These are phyloP conservation scores for Bilobella aurantiaca DNA, from an alignment of 1,140 invertebrate genomes.

Conservation along the genomic window DNA sequence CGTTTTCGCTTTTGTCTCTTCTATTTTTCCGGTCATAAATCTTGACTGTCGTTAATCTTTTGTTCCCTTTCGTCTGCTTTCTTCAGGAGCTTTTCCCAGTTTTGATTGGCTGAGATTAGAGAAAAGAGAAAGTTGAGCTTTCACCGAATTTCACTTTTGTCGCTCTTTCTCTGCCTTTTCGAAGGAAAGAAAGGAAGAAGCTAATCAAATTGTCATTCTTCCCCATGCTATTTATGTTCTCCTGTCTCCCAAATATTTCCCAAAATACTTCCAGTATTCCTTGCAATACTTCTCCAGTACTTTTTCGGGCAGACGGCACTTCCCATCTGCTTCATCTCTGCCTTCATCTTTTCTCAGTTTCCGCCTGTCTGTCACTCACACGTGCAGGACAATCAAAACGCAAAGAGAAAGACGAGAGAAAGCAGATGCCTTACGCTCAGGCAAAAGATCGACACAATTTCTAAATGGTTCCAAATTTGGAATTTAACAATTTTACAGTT, in stretches of 20 bases:
- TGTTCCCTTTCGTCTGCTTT: too few relatives aligned
- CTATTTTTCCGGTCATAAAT: background rate
- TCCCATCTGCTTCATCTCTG: background rate
- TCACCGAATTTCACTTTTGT: background rate
- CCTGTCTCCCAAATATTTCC: background rate
- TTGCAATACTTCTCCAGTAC: background rate
- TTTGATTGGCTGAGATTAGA: too few relatives aligned
- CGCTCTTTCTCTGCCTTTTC: background rate
- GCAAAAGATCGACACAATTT: too few relatives aligned
- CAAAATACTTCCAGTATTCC: too few relatives aligned
- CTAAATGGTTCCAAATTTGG: too few relatives aligned
- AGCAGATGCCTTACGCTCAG: background rate
- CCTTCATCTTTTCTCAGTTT: background rate
- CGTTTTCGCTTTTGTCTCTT: too few relatives aligned
- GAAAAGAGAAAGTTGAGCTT: background rate
- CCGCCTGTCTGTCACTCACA: background rate
- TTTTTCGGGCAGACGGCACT: background rate
- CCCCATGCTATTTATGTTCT: background rate
- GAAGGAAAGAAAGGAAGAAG: background rate
- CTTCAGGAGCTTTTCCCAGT: too few relatives aligned
- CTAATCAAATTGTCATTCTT: slow-evolving; percentile 3
- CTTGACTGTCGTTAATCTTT: too few relatives aligned
- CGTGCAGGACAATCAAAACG: background rate
- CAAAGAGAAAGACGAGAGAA: too few relatives aligned
- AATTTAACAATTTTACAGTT: too few relatives aligned